These are phyloP conservation scores for Anas capensis DNA, from an alignment of 2,797 vertebrate species.

Conservation along the genomic window DNA sequence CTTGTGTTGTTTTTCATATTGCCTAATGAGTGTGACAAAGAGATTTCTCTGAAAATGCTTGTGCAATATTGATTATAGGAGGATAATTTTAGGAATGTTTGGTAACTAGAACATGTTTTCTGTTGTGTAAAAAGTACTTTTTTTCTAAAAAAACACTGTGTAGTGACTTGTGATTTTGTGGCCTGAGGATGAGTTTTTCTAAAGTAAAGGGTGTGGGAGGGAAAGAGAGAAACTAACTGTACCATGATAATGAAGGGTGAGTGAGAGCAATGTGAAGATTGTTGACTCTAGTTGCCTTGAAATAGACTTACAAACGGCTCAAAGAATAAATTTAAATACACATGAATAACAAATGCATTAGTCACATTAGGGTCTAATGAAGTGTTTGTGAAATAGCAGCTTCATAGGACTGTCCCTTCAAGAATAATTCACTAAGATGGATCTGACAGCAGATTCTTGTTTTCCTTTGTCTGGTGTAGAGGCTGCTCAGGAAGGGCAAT, in stretches of 20 bases:
- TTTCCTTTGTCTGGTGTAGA: not conserved
- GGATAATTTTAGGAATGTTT: not conserved
- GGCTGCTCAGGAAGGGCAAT: not conserved
- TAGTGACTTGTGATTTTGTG: not conserved
- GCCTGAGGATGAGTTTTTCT: not conserved
- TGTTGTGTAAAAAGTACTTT: not conserved
- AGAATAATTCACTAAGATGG: not conserved
- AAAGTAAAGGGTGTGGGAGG: not conserved
- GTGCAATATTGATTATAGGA: not conserved
- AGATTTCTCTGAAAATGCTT: not conserved
- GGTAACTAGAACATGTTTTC: not conserved
- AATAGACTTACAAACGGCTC: constrained; percentile 28
- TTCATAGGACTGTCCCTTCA: not conserved
- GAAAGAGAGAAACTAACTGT: not conserved
- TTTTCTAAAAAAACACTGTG: not conserved
- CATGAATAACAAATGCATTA: not conserved
- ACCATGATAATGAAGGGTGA: not conserved
- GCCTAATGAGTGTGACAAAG: not conserved
- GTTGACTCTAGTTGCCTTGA: not conserved
- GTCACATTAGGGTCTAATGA: constrained; percentile 20
- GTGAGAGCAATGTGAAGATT: not conserved
- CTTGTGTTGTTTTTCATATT: not conserved
- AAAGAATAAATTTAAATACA: constrained; percentile 23
- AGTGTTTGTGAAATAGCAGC: constrained; percentile 24
- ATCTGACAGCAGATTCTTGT: not conserved